Base-by-base conservation (phyloP, 2,113 vertebrate genomes). In the Tiliqua scincoides region DNA sequence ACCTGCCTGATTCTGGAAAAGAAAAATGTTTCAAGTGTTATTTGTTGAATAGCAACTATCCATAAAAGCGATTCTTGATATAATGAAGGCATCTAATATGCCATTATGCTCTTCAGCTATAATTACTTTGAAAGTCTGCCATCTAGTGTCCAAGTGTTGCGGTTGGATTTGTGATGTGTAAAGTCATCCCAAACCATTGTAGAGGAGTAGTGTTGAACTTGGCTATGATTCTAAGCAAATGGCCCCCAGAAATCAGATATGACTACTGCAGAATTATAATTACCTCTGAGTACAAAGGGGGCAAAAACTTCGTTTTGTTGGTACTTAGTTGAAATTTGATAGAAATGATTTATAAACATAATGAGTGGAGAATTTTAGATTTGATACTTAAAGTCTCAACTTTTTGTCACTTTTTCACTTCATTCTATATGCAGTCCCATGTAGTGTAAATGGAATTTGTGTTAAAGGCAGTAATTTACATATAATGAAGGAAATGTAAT, bases 91-190 rank as follows among this genome's bases (percentile, higher is more conserved):
- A 30, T 40, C n/a, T 11, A 54, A 0, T 27, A 23, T 0, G 1
- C 25, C 32, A 0, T 27, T 72, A 48, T 75, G 71, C 67, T 15
- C 12, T 88, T 84, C 23, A 54, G 0, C 83, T 54, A 61, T n/a
- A 5, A 74, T 79, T 87, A 91, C 86, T 93, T 89, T 91, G 89
- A 93, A 89, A 86, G 92, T 91, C 90, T 89, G 94, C 94, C 96
- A 95, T 92, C 95, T 97, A 96, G 94, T 88, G 95, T 89, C 85
- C 78, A 25, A 72, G 61, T 74, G 40, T 90, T 85, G 62, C 79
- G 89, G 0, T 80, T 15, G 0, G 1, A 79, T 32, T 79, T 91
- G 25, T 74, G 21, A 3, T 90, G 90, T 90, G 21, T 70, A 6
- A 84, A 54, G 65, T 75, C 73, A 9, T 2, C 37, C 25, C 1